Conservation (phyloP, 2,888 invertebrate species). For the Priapulus caudatus region DNA sequence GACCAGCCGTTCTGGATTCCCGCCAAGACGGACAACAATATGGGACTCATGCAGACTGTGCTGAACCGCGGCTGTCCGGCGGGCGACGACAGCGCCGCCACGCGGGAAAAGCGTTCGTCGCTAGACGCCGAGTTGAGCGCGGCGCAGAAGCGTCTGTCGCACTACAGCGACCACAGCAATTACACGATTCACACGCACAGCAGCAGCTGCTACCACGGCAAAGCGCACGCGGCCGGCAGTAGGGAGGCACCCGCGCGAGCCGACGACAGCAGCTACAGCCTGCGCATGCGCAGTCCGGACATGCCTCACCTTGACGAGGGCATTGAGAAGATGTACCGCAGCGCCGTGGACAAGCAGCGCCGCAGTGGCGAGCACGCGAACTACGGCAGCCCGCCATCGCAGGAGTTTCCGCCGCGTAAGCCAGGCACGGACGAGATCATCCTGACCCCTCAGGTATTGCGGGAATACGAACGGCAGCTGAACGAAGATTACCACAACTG, state of each 20-base stretch:
- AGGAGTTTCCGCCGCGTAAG: background rate
- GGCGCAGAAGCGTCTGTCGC: background rate
- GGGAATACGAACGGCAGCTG: background rate
- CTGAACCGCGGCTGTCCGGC: too few relatives aligned
- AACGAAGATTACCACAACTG: background rate
- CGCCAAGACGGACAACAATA: constrained; percentile 5
- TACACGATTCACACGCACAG: background rate
- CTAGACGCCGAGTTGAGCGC: background rate
- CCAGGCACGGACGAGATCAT: constrained; percentile 1
- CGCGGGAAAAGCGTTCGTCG: constrained; percentile 49
- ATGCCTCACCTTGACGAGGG: too few relatives aligned
- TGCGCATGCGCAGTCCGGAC: background rate
- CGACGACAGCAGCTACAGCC: background rate
- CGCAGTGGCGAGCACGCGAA: too few relatives aligned
- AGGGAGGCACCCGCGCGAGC: background rate
- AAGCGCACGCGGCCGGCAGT: background rate
- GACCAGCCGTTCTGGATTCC: constrained; percentile 33
- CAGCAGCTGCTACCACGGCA: background rate
- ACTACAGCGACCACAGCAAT: constrained; percentile 3
- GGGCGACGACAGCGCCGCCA: constrained; percentile 54
- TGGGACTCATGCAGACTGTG: background rate
- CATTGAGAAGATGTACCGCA: background rate
- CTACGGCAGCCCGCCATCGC: too few relatives aligned
- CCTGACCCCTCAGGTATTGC: background rate
- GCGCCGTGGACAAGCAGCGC: background rate